Conservation (phyloP, 2,888 invertebrate species). For the Acanthacorydalis orientalis region DNA sequence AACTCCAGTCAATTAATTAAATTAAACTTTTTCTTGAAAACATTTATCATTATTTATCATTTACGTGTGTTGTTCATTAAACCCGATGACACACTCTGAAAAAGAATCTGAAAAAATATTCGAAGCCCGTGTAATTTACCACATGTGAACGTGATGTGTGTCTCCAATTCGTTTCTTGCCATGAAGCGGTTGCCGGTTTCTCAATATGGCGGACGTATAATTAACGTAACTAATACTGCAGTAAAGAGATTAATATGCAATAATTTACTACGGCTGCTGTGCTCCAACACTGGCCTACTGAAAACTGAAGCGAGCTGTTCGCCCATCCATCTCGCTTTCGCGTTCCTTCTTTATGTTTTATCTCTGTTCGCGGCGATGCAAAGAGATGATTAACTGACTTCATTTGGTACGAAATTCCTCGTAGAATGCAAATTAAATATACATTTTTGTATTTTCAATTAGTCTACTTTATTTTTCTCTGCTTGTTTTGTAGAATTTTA, state of each 20-base stretch:
- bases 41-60: no score
- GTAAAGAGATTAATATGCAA: conserved; percentile 30
- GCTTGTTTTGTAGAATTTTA: conserved; percentile 1
- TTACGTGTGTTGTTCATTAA: neutral
- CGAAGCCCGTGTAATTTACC: neutral
- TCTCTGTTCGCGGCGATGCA: conserved; percentile 12
- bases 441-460: conserved; percentile 6
- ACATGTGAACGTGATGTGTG: neutral
- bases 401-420: conserved; percentile 28
- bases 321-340: neutral
- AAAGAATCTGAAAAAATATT: no score
- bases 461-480: conserved; percentile 2
- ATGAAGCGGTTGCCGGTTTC: neutral
- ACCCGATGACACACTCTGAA: no score
- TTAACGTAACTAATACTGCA: conserved; percentile 31
- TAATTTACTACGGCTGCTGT: conserved; percentile 23
- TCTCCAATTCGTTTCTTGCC: no score
- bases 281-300: no score
- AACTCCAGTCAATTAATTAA: no score
- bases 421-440: conserved; percentile 29
- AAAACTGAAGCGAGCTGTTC: neutral
- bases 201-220: conserved; percentile 15
- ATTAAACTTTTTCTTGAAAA: no score
- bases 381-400: conserved; percentile 27
- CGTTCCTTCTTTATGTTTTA: neutral